Percentiles rank a stretch among this genome's conserved stretches.
phyloP scores from a whole-genome alignment of 30 jellyfish, hydroid and myxozoan species.

The Pelagia noctiluca region DNA sequence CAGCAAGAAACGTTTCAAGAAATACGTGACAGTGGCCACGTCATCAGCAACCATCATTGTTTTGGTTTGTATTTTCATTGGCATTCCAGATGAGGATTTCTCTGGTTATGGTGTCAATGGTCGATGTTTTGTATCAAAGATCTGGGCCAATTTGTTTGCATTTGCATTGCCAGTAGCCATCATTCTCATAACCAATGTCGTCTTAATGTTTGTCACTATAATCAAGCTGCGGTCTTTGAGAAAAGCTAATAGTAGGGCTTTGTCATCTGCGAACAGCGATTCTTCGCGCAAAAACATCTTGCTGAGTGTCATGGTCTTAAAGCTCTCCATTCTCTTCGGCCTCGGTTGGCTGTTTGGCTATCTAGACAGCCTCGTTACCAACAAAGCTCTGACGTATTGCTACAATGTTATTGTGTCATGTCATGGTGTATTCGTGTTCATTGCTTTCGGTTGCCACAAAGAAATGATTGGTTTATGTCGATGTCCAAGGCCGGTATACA shows the following conservation, averaged over 20 bases:
- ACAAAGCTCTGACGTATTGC: slow-evolving; percentile 38
- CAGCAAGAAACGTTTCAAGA: slow-evolving; percentile 7
- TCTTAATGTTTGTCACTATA: slow-evolving; percentile 28
- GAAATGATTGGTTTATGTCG: slow-evolving; percentile 10
- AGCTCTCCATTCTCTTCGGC: slow-evolving; percentile 48
- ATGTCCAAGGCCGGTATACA: neutral
- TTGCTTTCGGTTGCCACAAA: slow-evolving; percentile 71
- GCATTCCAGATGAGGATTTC: slow-evolving; percentile 23
- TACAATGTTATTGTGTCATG: slow-evolving; percentile 21
- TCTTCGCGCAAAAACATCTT: slow-evolving; percentile 14
- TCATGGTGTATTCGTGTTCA: slow-evolving; percentile 52
- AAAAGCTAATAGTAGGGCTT: slow-evolving; percentile 6
- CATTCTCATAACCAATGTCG: slow-evolving; percentile 33
- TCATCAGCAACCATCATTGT: slow-evolving; percentile 18
- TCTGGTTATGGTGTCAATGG: slow-evolving; percentile 57
- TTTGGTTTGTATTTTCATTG: slow-evolving; percentile 44
- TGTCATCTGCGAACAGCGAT: neutral
- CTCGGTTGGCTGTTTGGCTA: slow-evolving; percentile 70
- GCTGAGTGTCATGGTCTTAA: slow-evolving; percentile 46
- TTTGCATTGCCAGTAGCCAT: slow-evolving; percentile 40
- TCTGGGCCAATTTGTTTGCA: slow-evolving; percentile 66
- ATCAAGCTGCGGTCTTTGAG: neutral
- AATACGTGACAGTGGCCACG: neutral
- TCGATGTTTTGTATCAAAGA: slow-evolving; percentile 32
- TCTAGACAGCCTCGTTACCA: slow-evolving; percentile 31